Evolutionary conservation across 2,888 invertebrate genomes (phyloP), one percentile per base, ranked within the genome.

Genomic region (Diaprepes abbreviatus): DNA sequence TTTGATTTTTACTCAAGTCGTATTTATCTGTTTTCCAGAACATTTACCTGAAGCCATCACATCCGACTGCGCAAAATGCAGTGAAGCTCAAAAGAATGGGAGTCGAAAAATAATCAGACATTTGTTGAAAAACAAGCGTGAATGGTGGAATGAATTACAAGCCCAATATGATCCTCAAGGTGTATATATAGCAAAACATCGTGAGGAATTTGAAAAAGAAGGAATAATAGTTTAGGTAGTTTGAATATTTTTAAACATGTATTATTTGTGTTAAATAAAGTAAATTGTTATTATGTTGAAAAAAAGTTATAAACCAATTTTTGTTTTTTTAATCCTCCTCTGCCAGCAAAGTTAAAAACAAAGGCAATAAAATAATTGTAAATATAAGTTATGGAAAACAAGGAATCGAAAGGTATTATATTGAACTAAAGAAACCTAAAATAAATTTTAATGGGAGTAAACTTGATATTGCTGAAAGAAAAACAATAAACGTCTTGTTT

Each of bases 11-110:
- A n/a, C n/a, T n/a, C n/a, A n/a, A n/a, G n/a, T n/a, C n/a, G n/a
- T n/a, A n/a, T n/a, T n/a, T n/a, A n/a, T n/a, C n/a, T n/a, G n/a
- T n/a, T n/a, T 86, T 85, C 3, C 83, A 90, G 90, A 85, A 19
- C 83, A 87, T 0, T 85, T 93, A 0, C 92, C 92, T 0, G 93
- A 93, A 70, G 92, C 92, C 0, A 80, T 92, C 54, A 83, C 87
- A 72, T 89, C 86, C 3, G 89, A 88, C 52, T 92, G 92, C 80
- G 75, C 77, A 68, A 90, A 90, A 77, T 92, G 92, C 79, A 90
- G 87, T 14, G 88, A 90, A 33, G 84, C 84, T 28, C 92, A 92
- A 79, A 88, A 85, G 77, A 78, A 83, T 2, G 89, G 88, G 14
- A 87, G 89, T 21, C 88, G 89, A 74, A 89, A 85, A 71, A 88